phyloP scores from a whole-genome alignment of 2,797 vertebrate genomes.

The Loris lydekkerianus region DNA sequence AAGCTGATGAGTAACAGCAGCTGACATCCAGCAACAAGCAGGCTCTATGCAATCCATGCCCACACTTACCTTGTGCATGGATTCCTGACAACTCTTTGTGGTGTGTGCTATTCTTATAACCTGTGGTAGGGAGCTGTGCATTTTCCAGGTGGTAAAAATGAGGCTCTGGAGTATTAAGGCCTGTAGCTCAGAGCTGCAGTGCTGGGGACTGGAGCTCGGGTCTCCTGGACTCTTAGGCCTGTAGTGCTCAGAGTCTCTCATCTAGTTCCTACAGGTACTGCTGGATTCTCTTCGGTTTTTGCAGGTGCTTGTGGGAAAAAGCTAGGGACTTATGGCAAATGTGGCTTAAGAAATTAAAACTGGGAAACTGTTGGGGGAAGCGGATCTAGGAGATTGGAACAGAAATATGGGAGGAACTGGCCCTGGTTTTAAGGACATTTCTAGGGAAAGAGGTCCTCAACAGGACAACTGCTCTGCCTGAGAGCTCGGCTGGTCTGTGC shows the following conservation, averaged over 20 bases:
- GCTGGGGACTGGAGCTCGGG: neutral
- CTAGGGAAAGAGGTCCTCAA: neutral
- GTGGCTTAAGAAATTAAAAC: conserved; percentile 40
- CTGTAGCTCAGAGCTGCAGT: neutral
- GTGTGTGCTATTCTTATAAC: neutral
- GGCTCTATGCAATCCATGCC: neutral
- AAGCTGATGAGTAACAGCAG: neutral
- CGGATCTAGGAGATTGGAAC: neutral
- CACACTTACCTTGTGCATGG: neutral
- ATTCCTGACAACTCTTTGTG: neutral
- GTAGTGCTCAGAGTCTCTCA: neutral
- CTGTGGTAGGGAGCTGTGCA: neutral
- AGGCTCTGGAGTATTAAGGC: neutral
- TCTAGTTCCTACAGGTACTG: fast-evolving
- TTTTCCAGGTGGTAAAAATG: neutral
- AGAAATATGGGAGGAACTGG: neutral
- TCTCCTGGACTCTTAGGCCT: neutral
- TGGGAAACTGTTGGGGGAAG: neutral
- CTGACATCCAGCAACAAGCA: neutral
- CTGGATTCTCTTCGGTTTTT: neutral
- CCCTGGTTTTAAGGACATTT: neutral
- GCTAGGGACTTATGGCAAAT: neutral
- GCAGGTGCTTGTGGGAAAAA: neutral
- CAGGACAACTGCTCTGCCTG: neutral
- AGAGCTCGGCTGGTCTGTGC: neutral